phyloP scores from a whole-genome alignment of 2,797 vertebrate species.

The Gastrophryne carolinensis region DNA sequence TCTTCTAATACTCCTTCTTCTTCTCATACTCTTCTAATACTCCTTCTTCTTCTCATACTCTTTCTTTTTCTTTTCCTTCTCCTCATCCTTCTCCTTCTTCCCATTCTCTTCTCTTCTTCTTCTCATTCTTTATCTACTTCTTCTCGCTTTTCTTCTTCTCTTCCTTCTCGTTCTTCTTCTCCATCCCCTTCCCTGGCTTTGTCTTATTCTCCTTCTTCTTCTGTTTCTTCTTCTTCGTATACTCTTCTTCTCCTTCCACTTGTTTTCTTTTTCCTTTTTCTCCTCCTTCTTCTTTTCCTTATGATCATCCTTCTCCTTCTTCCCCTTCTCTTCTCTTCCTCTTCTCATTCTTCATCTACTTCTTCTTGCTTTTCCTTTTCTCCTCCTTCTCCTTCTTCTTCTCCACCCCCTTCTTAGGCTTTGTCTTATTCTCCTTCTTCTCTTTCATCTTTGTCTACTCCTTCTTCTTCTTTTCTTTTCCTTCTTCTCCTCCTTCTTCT shows the following conservation, averaged over 20 bases:
- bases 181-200: neutral
- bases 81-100: too few relatives aligned
- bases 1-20: too few relatives aligned
- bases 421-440: neutral
- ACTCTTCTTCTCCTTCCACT: neutral
- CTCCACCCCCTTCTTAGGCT: neutral
- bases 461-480: neutral
- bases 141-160: too few relatives aligned
- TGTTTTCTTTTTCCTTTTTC: neutral
- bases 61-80: too few relatives aligned
- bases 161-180: too few relatives aligned
- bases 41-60: too few relatives aligned
- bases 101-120: too few relatives aligned
- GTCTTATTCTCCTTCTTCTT: neutral
- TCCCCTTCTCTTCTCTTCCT: neutral
- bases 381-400: neutral
- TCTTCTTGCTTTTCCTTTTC: neutral
- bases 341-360: neutral
- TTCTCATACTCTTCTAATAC: too few relatives aligned
- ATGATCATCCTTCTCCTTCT: neutral
- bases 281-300: too few relatives aligned
- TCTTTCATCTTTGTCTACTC: neutral
- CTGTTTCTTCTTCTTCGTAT: neutral
- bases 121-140: too few relatives aligned
- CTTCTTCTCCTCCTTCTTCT: neutral